Conservation (phyloP, 1,140 invertebrate species). For the Lasioglossum albipes region DNA sequence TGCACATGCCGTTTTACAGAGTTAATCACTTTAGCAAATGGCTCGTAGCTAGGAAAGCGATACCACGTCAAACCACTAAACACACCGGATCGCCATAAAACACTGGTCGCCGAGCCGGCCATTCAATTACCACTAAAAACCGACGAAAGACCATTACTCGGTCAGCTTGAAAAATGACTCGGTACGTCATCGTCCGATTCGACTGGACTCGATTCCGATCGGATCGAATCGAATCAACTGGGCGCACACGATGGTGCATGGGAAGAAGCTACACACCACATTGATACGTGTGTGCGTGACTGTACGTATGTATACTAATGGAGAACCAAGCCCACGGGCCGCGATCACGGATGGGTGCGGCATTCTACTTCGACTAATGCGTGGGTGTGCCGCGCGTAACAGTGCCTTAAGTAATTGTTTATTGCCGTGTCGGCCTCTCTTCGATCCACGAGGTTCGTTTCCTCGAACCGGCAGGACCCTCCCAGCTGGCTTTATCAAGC, state of each 20-base stretch:
- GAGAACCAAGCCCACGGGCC: slow-evolving; percentile 67
- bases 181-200: slow-evolving; percentile 24
- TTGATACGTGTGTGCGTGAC: too few species aligned
- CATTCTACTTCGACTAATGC: slow-evolving; percentile 76
- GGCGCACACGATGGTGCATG: neutral
- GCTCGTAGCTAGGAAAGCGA: too few species aligned
- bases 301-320: slow-evolving; percentile 57
- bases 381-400: slow-evolving; percentile 76
- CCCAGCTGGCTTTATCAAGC: slow-evolving; percentile 39
- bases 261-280: neutral
- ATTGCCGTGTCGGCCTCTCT: slow-evolving; percentile 74
- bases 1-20: too few species aligned
- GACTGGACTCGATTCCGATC: slow-evolving; percentile 20
- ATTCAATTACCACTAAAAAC: slow-evolving; percentile 22
- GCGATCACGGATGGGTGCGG: slow-evolving; percentile 73
- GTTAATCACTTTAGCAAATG: too few species aligned
- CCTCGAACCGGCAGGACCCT: slow-evolving; percentile 57
- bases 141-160: slow-evolving; percentile 12
- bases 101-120: neutral
- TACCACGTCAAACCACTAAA: neutral
- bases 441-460: slow-evolving; percentile 60
- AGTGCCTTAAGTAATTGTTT: slow-evolving; percentile 79
- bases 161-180: slow-evolving; percentile 10
- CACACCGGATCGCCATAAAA: neutral
- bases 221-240: neutral